Evolutionary conservation across 1,140 invertebrate species (phyloP).

Genomic region (Charaxes varanes): DNA sequence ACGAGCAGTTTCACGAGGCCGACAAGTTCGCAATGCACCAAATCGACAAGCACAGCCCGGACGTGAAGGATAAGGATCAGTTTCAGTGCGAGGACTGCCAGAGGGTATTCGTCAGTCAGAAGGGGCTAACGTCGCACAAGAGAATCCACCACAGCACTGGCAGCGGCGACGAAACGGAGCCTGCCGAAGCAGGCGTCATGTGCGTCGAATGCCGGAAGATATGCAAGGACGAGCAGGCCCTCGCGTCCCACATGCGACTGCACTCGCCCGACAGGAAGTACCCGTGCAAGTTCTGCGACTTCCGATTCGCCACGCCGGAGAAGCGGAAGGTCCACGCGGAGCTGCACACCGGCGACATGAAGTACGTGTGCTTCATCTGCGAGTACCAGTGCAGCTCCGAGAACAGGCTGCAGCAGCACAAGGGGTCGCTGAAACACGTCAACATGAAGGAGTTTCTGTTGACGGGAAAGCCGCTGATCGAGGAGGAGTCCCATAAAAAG

Average conservation of each 20-base stretch:
- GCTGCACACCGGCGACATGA: slow-evolving; percentile 62
- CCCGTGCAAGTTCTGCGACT: slow-evolving; percentile 64
- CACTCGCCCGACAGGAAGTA: slow-evolving; percentile 56
- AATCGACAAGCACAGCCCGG: slow-evolving; percentile 51
- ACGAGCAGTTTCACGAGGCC: slow-evolving; percentile 58
- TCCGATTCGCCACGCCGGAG: slow-evolving; percentile 55
- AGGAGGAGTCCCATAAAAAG: slow-evolving; percentile 32
- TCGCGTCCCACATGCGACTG: slow-evolving; percentile 54
- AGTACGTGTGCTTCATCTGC: slow-evolving; percentile 65
- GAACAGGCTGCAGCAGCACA: slow-evolving; percentile 53
- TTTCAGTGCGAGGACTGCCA: slow-evolving; percentile 57
- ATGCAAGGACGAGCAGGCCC: slow-evolving; percentile 50
- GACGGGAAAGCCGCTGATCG: slow-evolving; percentile 36
- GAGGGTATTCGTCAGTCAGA: slow-evolving; percentile 54
- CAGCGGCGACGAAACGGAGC: slow-evolving; percentile 31
- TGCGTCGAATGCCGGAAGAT: slow-evolving; percentile 63
- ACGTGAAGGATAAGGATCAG: slow-evolving; percentile 41
- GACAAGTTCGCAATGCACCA: slow-evolving; percentile 60
- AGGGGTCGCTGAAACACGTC: slow-evolving; percentile 50
- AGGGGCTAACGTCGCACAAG: slow-evolving; percentile 53
- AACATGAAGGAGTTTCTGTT: slow-evolving; percentile 57
- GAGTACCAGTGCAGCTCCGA: slow-evolving; percentile 63
- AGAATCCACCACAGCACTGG: slow-evolving; percentile 50
- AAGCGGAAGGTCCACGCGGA: slow-evolving; percentile 54
- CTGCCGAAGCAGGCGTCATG: slow-evolving; percentile 42